phyloP scores from a whole-genome alignment of 2,888 invertebrate species.

The Meloe dianella region DNA sequence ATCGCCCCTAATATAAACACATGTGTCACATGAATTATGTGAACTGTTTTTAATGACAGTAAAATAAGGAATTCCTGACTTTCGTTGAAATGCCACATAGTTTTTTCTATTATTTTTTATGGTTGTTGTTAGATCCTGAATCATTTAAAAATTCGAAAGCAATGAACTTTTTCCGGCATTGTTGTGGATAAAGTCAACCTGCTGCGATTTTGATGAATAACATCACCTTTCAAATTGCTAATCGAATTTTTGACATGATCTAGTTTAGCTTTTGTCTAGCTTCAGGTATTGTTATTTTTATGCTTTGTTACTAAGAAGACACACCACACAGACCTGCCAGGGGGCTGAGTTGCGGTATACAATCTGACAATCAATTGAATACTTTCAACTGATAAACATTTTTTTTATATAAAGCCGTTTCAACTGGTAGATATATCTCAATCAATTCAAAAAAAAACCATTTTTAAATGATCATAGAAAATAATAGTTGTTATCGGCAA shows the following conservation, averaged over 20 bases:
- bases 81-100: background rate
- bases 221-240: slow-evolving; percentile 10
- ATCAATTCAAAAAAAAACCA: background rate
- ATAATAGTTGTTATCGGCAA: background rate
- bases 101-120: background rate
- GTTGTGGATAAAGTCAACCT: background rate
- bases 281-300: slow-evolving; percentile 6
- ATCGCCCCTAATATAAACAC: background rate
- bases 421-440: background rate
- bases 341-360: background rate
- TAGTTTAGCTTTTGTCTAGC: slow-evolving; percentile 9
- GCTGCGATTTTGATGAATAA: slow-evolving; percentile 20
- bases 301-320: slow-evolving; percentile 4
- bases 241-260: slow-evolving; percentile 17
- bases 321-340: slow-evolving; percentile 11
- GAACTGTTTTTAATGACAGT: slow-evolving; percentile 4
- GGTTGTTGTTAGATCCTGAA: background rate
- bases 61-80: slow-evolving; percentile 2
- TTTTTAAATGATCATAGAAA: background rate
- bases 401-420: background rate
- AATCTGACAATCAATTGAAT: background rate
- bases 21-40: slow-evolving; percentile 1
- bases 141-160: background rate
- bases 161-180: background rate
- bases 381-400: background rate